phyloP scores from a whole-genome alignment of 2,888 invertebrate species.

The Sinotaia quadrata region DNA sequence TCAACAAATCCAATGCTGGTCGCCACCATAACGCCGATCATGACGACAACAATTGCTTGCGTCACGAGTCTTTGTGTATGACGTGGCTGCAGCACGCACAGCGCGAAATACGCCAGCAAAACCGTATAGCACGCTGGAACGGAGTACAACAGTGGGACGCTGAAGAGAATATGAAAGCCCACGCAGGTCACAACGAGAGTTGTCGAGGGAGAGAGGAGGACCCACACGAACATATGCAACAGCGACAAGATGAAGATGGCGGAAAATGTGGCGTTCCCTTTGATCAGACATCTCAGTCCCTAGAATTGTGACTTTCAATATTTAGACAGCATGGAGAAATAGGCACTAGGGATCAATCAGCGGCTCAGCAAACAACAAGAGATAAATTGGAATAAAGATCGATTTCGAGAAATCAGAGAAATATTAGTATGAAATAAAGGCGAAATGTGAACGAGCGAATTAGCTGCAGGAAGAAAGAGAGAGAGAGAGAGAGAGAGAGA shows the following conservation, averaged over 20 bases:
- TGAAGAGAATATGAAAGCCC: conserved; percentile 48
- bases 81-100: conserved; percentile 40
- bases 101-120: conserved; percentile 37
- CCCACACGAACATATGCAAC: conserved; percentile 47
- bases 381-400: no score
- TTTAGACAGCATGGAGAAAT: no score
- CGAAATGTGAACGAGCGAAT: no score
- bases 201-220: conserved; percentile 49
- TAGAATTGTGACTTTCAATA: no score
- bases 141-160: conserved; percentile 34
- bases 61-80: conserved; percentile 43
- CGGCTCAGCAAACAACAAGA: no score
- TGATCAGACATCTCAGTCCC: conserved; percentile 6
- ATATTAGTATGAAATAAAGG: no score
- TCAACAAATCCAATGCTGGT: conserved; percentile 45
- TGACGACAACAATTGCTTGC: conserved; percentile 36
- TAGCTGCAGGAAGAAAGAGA: no score
- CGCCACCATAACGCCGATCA: conserved; percentile 40
- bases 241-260: conserved; percentile 49
- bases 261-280: conserved; percentile 47
- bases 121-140: conserved; percentile 36
- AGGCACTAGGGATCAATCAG: no score
- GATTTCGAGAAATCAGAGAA: no score
- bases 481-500: no score
- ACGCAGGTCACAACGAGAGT: conserved; percentile 46